Base-by-base conservation (phyloP, 2,113 vertebrate species). In the Eurypyga helias region DNA sequence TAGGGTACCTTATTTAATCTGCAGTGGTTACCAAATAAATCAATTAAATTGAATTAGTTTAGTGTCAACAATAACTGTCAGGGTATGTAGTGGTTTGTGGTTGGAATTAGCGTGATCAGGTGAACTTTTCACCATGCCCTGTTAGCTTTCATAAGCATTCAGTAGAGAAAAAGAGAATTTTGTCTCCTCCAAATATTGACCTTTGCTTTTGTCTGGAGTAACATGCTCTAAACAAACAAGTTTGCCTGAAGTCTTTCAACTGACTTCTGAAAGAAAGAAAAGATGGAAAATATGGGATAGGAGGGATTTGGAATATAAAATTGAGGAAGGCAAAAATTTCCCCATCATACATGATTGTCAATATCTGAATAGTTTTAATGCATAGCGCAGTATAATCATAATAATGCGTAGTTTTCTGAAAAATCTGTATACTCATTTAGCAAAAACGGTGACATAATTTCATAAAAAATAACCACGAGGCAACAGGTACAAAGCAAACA, bases 311-410 rank as follows among this genome's bases (percentile, higher is more conserved):
- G 16, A 90, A 73, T 8, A 18, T 8, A 20, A 1, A 8, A 11
- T 41, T 58, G 13, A 62, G 12, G 82, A 66, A 17, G 8, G 10
- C 19, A 33, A 78, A 61, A 21, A 34, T 52, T 91, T 79, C 33
- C 29, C 69, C 0, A 4, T 34, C 2, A 3, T 9, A 43, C 0
- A 0, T 65, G 12, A 43, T 72, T 89, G 65, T 70, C 13, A 67
- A 6, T 65, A 29, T n/a, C 25, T 31, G 33, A 60, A 51, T 46
- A 72, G 17, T 43, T 82, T 90, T n/a, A 61, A 60, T 31, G 7
- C 7, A 45, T 51, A 60, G 58, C 41, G 41, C 41, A 41, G 41
- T 0, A 4, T 20, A 60, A 57, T 21, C 17, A 58, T 43, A 60
- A 52, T 61, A 65, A 45, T 12, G 2, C 1, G 7, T 13, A 34